Conservation (phyloP, 1,140 invertebrate genomes). For the Scylla paramamosain region DNA sequence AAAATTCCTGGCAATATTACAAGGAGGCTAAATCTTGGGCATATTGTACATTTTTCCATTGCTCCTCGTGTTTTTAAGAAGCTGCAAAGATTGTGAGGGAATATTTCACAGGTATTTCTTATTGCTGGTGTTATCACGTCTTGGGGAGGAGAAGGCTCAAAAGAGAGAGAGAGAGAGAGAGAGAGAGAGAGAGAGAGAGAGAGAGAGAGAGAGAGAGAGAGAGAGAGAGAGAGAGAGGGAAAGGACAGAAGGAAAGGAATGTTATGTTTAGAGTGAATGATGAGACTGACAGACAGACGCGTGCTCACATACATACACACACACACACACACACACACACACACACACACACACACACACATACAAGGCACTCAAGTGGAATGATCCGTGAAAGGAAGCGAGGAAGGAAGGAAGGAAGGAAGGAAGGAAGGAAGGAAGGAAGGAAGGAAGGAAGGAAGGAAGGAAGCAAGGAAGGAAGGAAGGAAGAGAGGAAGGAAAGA, state of each 20-base stretch:
- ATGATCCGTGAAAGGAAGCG: background rate
- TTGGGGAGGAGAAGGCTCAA: background rate
- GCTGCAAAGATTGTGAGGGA: too few relatives aligned
- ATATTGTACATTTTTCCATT: too few relatives aligned
- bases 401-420: background rate
- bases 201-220: background rate
- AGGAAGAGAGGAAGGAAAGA: background rate
- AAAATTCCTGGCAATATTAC: too few relatives aligned
- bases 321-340: slow-evolving; percentile 34
- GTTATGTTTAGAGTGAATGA: background rate
- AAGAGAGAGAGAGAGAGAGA: too few relatives aligned
- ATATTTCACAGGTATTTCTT: too few relatives aligned
- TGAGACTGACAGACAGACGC: background rate
- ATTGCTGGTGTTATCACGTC: too few relatives aligned
- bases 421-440: background rate
- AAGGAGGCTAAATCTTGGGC: too few relatives aligned
- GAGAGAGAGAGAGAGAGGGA: background rate
- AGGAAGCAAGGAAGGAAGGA: background rate
- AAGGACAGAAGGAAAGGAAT: background rate
- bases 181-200: background rate
- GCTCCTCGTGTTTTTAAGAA: too few relatives aligned
- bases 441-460: background rate
- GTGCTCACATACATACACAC: background rate
- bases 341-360: background rate
- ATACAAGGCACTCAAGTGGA: background rate